Evolutionary conservation across 2,113 vertebrate genomes (phyloP).

Genomic region (Mellivora capensis): DNA sequence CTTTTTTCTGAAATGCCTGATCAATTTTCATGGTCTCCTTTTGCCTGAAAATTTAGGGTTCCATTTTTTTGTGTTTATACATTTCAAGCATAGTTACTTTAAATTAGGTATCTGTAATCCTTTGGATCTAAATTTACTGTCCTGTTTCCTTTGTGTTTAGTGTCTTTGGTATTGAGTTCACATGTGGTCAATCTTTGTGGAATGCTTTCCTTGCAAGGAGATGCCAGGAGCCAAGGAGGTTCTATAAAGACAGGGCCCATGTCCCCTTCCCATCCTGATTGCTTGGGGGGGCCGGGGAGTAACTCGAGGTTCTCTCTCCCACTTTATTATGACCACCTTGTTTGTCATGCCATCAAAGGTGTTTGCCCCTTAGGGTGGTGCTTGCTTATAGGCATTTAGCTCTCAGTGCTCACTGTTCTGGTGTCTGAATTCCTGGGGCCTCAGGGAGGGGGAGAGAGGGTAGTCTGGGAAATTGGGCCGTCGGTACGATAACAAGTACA

Average conservation of each 20-base stretch:
- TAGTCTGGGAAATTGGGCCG: rapidly evolving
- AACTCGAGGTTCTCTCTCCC: background rate
- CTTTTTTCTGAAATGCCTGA: background rate
- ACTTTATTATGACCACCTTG: no score
- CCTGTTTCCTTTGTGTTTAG: background rate
- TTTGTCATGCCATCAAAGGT: background rate
- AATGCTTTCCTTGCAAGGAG: background rate
- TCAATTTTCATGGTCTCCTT: background rate
- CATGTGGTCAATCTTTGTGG: rapidly evolving
- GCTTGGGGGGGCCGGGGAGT: background rate
- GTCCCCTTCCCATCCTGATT: background rate
- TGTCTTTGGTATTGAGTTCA: background rate
- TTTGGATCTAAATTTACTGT: background rate
- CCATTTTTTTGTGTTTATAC: background rate
- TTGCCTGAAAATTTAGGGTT: background rate
- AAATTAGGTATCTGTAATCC: background rate
- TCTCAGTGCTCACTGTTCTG: background rate
- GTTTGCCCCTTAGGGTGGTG: no score
- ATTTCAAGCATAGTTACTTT: background rate
- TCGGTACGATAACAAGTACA: rapidly evolving
- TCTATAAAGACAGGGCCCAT: rapidly evolving
- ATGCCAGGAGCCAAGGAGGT: background rate
- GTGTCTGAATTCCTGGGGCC: background rate
- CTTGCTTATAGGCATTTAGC: background rate
- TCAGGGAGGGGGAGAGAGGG: no score